Base-by-base conservation (phyloP, 2,797 vertebrate species). In the Potorous gilbertii region DNA sequence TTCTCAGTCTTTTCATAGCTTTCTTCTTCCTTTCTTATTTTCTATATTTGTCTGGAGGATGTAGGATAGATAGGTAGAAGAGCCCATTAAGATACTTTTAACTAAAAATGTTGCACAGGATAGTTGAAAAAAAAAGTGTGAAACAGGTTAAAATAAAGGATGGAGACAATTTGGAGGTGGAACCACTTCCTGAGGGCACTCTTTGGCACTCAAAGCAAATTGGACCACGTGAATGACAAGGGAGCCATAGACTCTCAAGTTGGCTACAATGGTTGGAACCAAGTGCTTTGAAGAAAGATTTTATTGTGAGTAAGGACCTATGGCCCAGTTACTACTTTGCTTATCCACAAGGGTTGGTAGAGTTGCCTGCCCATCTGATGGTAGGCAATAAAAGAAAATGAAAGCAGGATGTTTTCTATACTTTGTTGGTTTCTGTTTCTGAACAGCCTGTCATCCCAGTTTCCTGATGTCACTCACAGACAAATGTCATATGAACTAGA, bases 21-120 rank as follows among this genome's bases (percentile, higher is more conserved):
- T 92, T 90, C 55, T 56, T 91, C 34, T 8, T 8, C 52, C 5
- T 21, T 92, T 54, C 54, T 21, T 27, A 14, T 91, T 62, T 90
- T 28, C n/a, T 34, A 16, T 24, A 14, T 12, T 74, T 27, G 55
- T 8, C 52, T 50, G 34, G 62, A 18, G 50, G 13, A 93, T 6
- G 14, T 3, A n/a, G 34, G 91, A 46, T 66, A 54, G 55, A 14
- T 24, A 94, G 90, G 56, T 89, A 54, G 55, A 14, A 46, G 16
- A n/a, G 87, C 2, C 9, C n/a, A 0, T 12, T 4, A 62, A 55
- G 29, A 66, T 4, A 40, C n/a, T 94, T 93, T 91, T 54, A 34
- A 94, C 94, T 62, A 94, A 92, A 52, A 95, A 50, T 57, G 24
- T 54, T n/a, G 81, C 16, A 92, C 89, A 56, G 92, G 12, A n/a